phyloP scores from a whole-genome alignment of 2,888 invertebrate genomes.

The Patella caerulea region DNA sequence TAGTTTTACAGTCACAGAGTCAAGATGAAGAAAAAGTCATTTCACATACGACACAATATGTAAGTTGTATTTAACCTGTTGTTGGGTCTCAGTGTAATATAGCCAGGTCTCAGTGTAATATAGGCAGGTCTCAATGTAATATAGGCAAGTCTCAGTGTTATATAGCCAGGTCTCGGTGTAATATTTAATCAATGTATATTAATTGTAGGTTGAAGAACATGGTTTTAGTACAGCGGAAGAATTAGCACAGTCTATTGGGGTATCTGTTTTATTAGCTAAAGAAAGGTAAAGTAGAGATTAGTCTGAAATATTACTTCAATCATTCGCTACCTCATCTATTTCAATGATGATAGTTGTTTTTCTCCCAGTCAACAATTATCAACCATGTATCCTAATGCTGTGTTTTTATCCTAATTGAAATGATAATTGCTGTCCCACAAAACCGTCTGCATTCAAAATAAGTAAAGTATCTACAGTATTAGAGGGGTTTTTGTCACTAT shows the following conservation, averaged over 20 bases:
- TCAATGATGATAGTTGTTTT: too few relatives aligned
- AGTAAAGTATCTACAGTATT: too few relatives aligned
- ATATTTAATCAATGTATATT: neutral
- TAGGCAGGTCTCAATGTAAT: too few relatives aligned
- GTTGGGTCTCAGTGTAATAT: neutral
- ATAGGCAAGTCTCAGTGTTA: neutral
- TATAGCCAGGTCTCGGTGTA: neutral
- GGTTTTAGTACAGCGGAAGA: conserved; percentile 88
- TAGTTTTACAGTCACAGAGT: conserved; percentile 88
- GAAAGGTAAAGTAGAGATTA: conserved; percentile 75
- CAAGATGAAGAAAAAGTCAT: conserved; percentile 73
- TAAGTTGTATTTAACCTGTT: conserved; percentile 43
- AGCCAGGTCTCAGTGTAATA: too few relatives aligned
- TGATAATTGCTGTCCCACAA: too few relatives aligned
- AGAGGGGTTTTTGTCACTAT: too few relatives aligned
- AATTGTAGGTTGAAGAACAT: conserved; percentile 73
- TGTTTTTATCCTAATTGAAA: too few relatives aligned
- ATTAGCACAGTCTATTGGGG: conserved; percentile 85
- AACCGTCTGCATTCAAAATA: too few relatives aligned
- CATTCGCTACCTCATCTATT: too few relatives aligned
- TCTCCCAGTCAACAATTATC: too few relatives aligned
- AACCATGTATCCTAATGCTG: too few relatives aligned
- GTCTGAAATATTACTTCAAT: too few relatives aligned
- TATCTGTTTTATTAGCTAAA: conserved; percentile 90
- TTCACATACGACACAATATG: conserved; percentile 67